Evolutionary conservation across 2,113 vertebrate species (phyloP).

Genomic region (Butorides virescens): DNA sequence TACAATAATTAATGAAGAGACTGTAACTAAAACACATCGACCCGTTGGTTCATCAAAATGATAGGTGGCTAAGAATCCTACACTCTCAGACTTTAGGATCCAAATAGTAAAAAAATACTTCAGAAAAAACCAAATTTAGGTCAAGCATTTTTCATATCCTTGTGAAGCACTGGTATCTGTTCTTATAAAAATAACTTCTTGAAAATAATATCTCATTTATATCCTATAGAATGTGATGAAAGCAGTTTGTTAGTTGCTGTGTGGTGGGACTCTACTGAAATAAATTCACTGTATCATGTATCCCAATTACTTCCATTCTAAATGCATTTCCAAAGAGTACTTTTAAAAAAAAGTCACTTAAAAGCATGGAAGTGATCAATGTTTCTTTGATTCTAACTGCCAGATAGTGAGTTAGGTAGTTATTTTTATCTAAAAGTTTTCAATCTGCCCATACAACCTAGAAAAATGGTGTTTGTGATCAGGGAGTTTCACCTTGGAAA

Average conservation of each 20-base stretch:
- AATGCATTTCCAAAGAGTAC: background rate
- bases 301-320: background rate
- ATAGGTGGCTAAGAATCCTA: background rate
- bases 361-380: slow-evolving; percentile 37
- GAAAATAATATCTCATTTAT: background rate
- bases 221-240: background rate
- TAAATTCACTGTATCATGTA: background rate
- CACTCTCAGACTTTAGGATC: background rate
- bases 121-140: background rate
- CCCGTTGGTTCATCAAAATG: background rate
- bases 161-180: background rate
- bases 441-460: background rate
- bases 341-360: slow-evolving; percentile 7
- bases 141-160: background rate
- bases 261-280: background rate
- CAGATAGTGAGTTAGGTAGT: slow-evolving; percentile 3
- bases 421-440: slow-evolving; percentile 56
- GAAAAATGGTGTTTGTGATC: slow-evolving; percentile 15
- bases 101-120: background rate
- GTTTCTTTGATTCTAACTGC: slow-evolving; percentile 23
- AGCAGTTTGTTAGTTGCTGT: background rate
- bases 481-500: slow-evolving; percentile 50
- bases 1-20: background rate
- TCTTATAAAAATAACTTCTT: background rate
- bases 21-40: background rate